Evolutionary conservation across 2,113 vertebrate genomes (phyloP).

Genomic region (Takifugu bimaculatus): DNA sequence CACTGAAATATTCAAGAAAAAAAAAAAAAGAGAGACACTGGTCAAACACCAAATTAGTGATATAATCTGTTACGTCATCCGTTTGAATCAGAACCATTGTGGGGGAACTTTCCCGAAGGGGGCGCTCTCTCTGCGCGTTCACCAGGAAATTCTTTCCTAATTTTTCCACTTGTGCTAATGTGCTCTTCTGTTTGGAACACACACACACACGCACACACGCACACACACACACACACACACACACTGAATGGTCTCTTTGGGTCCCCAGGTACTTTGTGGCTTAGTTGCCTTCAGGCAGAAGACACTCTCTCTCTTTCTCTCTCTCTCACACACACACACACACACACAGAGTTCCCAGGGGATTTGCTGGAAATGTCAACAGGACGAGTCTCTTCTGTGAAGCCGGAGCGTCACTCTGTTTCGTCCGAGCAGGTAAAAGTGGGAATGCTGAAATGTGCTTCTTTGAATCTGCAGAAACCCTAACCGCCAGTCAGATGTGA

Average conservation of each 20-base stretch:
- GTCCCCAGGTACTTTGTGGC: constrained; percentile 79
- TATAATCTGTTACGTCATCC: too few species aligned
- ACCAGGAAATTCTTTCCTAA: too few species aligned
- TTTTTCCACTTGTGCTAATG: constrained; percentile 6
- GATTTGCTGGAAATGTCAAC: constrained; percentile 28
- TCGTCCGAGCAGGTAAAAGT: constrained; percentile 25
- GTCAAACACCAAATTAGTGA: too few species aligned
- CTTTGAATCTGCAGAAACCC: too few species aligned
- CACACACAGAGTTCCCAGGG: constrained; percentile 10
- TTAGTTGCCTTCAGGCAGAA: constrained; percentile 28
- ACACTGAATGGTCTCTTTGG: constrained; percentile 79
- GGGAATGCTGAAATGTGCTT: too few species aligned
- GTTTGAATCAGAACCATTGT: too few species aligned
- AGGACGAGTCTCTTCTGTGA: constrained; percentile 1
- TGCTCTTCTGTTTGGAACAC: constrained; percentile 29
- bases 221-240: constrained; percentile 4
- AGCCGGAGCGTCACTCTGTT: too few species aligned
- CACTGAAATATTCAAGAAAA: too few species aligned
- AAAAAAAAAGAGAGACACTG: too few species aligned
- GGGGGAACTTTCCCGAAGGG: constrained; percentile 5
- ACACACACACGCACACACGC: neutral
- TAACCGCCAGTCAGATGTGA: too few species aligned
- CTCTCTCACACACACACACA: constrained; percentile 5
- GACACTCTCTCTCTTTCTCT: too few species aligned
- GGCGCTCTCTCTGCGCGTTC: constrained; percentile 22